phyloP scores from a whole-genome alignment of 2,888 invertebrate genomes.

The Hoplodrina ambigua region DNA sequence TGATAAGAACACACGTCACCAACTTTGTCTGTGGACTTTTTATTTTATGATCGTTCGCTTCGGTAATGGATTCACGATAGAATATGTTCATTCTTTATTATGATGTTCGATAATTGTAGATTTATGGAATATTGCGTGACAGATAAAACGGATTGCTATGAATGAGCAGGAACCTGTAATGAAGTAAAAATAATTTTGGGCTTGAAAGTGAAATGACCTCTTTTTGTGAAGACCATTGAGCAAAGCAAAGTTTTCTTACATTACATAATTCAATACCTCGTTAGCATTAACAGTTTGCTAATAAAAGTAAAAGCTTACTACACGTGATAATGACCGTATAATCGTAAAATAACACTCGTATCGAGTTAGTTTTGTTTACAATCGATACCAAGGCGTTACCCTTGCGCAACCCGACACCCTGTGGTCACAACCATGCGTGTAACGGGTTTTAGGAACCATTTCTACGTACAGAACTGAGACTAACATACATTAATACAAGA shows the following conservation, averaged over 20 bases:
- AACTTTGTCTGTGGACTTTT: constrained; percentile 17
- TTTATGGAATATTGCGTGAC: background rate
- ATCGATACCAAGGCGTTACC: constrained; percentile 62
- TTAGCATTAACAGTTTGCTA: constrained; percentile 9
- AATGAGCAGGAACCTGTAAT: background rate
- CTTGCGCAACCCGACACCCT: constrained; percentile 57
- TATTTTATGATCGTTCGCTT: constrained; percentile 36
- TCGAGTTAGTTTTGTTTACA: constrained; percentile 50
- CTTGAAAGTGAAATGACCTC: too few species aligned
- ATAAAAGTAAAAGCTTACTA: constrained; percentile 8
- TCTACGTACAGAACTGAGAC: background rate
- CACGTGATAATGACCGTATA: constrained; percentile 31
- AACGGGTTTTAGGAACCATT: constrained; percentile 57
- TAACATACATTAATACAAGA: background rate
- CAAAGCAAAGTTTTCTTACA: background rate
- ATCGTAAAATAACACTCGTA: constrained; percentile 41
- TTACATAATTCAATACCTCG: background rate
- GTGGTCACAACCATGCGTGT: constrained; percentile 49
- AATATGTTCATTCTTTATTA: constrained; percentile 22
- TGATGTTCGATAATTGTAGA: constrained; percentile 8
- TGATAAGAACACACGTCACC: constrained; percentile 55
- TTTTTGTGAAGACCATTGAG: background rate
- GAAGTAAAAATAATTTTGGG: background rate
- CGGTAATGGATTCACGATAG: constrained; percentile 22
- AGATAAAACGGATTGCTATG: background rate